Conservation (phyloP, 1,140 invertebrate species). For the Caerostris extrusa region DNA sequence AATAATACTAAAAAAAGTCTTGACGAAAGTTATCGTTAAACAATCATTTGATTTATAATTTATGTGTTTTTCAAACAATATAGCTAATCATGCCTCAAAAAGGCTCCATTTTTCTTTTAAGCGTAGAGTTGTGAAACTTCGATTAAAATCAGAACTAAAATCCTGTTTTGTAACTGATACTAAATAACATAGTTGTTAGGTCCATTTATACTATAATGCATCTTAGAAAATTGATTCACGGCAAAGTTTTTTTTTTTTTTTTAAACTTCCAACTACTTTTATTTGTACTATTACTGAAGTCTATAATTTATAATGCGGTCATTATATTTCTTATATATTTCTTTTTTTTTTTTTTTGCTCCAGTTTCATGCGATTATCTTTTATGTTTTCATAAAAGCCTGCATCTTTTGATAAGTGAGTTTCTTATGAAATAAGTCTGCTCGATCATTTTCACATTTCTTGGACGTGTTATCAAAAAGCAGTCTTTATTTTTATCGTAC, state of each 20-base stretch:
- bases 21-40: background rate
- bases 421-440: background rate
- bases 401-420: constrained; percentile 17
- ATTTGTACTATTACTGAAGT: constrained; percentile 4
- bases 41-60: background rate
- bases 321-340: background rate
- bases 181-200: background rate
- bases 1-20: no score
- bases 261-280: background rate
- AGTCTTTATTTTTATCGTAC: constrained; percentile 2
- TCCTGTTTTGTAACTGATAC: background rate
- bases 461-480: constrained; percentile 13
- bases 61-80: constrained; percentile 1
- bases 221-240: background rate
- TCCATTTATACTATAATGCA: background rate
- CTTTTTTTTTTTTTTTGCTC: background rate
- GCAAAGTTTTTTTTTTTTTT: background rate
- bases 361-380: background rate
- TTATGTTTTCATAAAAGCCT: constrained; percentile 21
- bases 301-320: constrained; percentile 7
- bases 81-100: background rate
- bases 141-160: background rate
- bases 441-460: constrained; percentile 20
- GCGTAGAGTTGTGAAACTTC: background rate
- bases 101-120: background rate